phyloP scores from a whole-genome alignment of 2,797 vertebrate species.

The Eulemur mongoz region DNA sequence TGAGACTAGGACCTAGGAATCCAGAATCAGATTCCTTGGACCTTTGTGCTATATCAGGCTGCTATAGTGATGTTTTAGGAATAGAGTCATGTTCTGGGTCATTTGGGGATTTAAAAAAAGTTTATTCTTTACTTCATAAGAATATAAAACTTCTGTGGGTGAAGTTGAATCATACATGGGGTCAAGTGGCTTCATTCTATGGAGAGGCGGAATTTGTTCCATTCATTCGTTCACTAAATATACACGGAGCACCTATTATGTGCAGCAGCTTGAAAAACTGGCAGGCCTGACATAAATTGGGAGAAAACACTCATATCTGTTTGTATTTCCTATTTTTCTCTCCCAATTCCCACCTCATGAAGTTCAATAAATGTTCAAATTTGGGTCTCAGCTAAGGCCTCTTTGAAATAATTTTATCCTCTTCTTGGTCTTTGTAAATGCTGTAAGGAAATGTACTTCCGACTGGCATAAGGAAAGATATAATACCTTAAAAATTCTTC shows the following conservation, averaged over 20 bases:
- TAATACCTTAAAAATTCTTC: not conserved
- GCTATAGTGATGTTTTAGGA: not conserved
- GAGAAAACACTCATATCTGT: not conserved
- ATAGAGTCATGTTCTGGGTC: not conserved
- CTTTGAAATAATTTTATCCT: not conserved
- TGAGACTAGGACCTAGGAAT: not conserved
- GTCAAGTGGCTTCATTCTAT: not conserved
- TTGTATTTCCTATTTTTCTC: not conserved
- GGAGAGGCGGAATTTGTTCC: not conserved
- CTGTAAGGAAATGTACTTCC: not conserved
- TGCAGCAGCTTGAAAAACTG: not conserved
- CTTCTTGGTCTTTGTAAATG: not conserved
- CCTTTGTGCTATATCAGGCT: not conserved
- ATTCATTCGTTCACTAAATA: not conserved
- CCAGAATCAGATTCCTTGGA: not conserved
- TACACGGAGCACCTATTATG: not conserved
- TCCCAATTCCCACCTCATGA: not conserved
- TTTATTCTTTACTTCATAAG: not conserved
- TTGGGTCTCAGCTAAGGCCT: not conserved
- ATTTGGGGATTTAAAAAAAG: not conserved
- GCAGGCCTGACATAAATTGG: not conserved
- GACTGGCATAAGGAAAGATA: not conserved
- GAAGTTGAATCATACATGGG: not conserved
- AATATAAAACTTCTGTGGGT: not conserved
- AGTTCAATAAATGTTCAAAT: slow-evolving; percentile 1